Evolutionary conservation across 2,888 invertebrate species (phyloP).

Genomic region (Timandra comae): DNA sequence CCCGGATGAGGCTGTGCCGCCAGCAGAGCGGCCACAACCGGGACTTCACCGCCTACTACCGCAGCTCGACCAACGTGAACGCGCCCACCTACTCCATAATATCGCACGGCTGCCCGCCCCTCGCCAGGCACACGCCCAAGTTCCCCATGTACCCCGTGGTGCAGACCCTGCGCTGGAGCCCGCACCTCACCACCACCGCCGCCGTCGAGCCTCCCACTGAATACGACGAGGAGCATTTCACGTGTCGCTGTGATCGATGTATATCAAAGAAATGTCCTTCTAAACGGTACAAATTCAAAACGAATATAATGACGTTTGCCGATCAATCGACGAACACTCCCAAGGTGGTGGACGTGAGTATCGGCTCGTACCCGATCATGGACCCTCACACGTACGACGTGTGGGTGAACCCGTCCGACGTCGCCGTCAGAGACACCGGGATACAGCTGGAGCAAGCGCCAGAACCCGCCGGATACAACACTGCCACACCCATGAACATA

Average conservation of each 20-base stretch:
- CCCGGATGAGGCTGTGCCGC: constrained; percentile 27
- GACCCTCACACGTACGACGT: constrained; percentile 20
- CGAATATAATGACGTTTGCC: constrained; percentile 44
- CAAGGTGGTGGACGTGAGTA: constrained; percentile 35
- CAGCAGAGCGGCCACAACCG: constrained; percentile 20
- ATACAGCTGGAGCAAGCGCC: too few species aligned
- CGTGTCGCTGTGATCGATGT: background rate
- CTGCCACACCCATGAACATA: constrained; percentile 5
- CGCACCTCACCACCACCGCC: constrained; percentile 22
- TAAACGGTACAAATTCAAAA: constrained; percentile 22
- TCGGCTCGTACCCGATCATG: constrained; percentile 22
- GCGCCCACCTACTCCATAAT: constrained; percentile 29
- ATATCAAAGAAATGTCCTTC: constrained; percentile 22
- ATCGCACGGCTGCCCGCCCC: constrained; percentile 23
- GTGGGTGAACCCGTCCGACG: constrained; percentile 20
- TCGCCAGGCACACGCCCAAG: background rate
- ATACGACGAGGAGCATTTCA: constrained; percentile 22
- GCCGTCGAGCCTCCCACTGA: constrained; percentile 2
- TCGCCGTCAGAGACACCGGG: constrained; percentile 20
- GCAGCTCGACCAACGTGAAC: constrained; percentile 17
- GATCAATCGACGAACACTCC: constrained; percentile 51
- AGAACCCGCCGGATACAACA: constrained; percentile 11
- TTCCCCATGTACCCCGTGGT: constrained; percentile 29
- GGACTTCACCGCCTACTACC: constrained; percentile 36
- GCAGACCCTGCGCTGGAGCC: constrained; percentile 33